These are phyloP conservation scores for Cephus rjabovi DNA, from an alignment of 2,888 invertebrate species.

Conservation along the genomic window DNA sequence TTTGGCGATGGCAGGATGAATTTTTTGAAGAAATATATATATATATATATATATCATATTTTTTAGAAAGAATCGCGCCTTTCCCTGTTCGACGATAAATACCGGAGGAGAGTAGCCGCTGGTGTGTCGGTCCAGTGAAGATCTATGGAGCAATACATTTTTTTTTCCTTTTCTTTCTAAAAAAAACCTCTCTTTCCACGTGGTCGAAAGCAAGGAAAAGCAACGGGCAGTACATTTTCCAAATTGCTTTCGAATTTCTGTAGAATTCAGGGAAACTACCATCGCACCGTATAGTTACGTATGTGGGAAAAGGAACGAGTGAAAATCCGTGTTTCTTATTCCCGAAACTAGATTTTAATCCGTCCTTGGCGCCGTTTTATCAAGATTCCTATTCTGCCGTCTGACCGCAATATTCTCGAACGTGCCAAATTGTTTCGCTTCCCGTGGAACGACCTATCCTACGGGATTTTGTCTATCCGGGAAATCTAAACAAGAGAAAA, in stretches of 20 bases:
- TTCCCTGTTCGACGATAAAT: neutral
- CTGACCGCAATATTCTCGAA: constrained; percentile 11
- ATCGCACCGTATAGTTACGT: neutral
- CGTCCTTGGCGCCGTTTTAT: constrained; percentile 16
- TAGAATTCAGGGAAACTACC: neutral
- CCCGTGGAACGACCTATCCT: neutral
- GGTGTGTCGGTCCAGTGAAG: neutral
- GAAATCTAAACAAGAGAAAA: neutral
- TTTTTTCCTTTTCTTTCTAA: neutral
- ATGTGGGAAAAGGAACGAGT: neutral
- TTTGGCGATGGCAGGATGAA: neutral
- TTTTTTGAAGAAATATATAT: neutral
- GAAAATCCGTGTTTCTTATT: neutral
- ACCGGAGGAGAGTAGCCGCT: neutral
- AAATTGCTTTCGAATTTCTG: neutral
- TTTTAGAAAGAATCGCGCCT: neutral
- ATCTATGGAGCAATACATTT: neutral
- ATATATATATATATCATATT: neutral
- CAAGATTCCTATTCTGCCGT: constrained; percentile 11
- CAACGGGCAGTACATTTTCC: neutral
- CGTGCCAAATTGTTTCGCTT: constrained; percentile 21
- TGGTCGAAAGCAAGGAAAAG: neutral
- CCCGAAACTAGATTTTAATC: constrained; percentile 12
- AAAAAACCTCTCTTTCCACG: neutral
- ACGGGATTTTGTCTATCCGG: neutral